A percentile compares a stretch with the other conserved stretches of the same genome.
These are phyloP conservation scores for Theodoxus fluviatilis DNA, from an alignment of 2,888 invertebrate genomes.

Conservation along the genomic window DNA sequence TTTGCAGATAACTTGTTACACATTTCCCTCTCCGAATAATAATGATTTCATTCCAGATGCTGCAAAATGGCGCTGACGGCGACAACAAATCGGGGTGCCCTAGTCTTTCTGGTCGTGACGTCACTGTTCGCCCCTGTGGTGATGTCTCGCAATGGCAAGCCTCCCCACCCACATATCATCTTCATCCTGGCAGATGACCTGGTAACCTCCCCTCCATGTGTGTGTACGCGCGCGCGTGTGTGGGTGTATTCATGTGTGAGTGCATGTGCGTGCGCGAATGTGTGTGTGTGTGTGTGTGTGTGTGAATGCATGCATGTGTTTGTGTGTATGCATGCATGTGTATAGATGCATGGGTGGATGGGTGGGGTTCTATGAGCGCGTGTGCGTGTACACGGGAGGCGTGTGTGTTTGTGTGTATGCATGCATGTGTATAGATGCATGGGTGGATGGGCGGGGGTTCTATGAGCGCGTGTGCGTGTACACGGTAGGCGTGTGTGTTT, in stretches of 20 bases:
- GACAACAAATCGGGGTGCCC: conserved; percentile 39
- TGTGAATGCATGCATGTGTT: neutral
- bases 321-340: neutral
- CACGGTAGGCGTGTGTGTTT: too few relatives aligned
- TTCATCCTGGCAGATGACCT: conserved; percentile 86
- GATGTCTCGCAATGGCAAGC: too few relatives aligned
- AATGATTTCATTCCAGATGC: conserved; percentile 18
- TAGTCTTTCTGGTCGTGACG: conserved; percentile 39
- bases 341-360: too few relatives aligned
- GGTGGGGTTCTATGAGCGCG: too few relatives aligned
- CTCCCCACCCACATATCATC: conserved; percentile 74
- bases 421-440: too few relatives aligned
- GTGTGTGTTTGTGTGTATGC: too few relatives aligned
- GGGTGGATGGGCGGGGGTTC: too few relatives aligned
- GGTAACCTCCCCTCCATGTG: conserved; percentile 69
- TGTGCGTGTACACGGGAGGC: too few relatives aligned
- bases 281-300: conserved; percentile 4
- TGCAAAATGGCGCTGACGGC: conserved; percentile 25
- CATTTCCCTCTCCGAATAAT: too few relatives aligned
- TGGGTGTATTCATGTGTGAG: neutral
- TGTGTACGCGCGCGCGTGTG: conserved; percentile 4
- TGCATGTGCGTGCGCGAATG: neutral
- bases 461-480: too few relatives aligned
- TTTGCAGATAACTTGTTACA: too few relatives aligned
- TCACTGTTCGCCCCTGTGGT: too few relatives aligned